A percentile compares a stretch with the other conserved stretches of the same genome.
Conservation (phyloP, 2,888 invertebrate genomes). For the Plutella xylostella region DNA sequence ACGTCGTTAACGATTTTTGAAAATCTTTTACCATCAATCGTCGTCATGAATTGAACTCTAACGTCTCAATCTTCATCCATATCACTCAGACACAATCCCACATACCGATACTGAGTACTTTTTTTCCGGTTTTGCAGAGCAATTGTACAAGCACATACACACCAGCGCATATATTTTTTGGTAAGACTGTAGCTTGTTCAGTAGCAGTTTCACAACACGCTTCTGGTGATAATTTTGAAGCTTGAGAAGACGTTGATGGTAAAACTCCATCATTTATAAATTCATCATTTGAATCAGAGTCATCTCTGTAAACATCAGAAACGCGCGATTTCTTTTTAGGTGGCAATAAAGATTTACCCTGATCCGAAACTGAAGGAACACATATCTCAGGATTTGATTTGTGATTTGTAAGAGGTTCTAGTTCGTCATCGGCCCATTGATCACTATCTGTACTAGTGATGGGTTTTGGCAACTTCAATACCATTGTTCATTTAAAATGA, state of each 20-base stretch:
- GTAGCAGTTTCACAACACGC: constrained; percentile 13
- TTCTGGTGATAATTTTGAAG: constrained; percentile 13
- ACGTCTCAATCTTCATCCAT: constrained; percentile 14
- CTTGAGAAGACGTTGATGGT: constrained; percentile 16
- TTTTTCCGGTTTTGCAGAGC: constrained; percentile 14
- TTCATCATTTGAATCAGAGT: constrained; percentile 10
- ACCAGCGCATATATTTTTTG: constrained; percentile 17
- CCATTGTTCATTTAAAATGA: neutral
- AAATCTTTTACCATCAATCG: constrained; percentile 16
- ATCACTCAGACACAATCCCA: constrained; percentile 15
- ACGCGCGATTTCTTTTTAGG: constrained; percentile 11
- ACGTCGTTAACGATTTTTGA: constrained; percentile 18
- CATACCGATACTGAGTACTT: constrained; percentile 15
- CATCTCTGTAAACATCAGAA: constrained; percentile 12
- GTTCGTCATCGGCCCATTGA: constrained; percentile 11
- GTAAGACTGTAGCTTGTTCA: constrained; percentile 11
- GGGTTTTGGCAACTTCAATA: constrained; percentile 1
- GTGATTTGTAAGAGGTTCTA: constrained; percentile 13
- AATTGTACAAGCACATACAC: constrained; percentile 17
- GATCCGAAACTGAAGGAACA: constrained; percentile 4
- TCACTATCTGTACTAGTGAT: constrained; percentile 12
- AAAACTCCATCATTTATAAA: constrained; percentile 9
- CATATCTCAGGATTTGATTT: neutral
- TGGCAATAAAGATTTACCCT: constrained; percentile 4
- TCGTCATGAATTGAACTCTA: constrained; percentile 13